phyloP scores from a whole-genome alignment of 2,113 vertebrate species.

The Oryzias woworae region DNA sequence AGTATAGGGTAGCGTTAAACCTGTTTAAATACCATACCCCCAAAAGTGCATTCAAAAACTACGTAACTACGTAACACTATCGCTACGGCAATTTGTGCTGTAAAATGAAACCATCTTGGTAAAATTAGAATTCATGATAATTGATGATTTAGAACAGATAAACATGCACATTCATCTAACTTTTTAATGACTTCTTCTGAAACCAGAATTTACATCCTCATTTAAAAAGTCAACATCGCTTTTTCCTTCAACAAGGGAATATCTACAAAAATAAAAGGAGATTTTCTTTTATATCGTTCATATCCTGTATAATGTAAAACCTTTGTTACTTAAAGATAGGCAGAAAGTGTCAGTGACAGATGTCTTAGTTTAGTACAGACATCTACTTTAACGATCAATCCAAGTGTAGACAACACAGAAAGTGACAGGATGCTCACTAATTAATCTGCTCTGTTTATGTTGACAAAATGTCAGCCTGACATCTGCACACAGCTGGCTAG shows the following conservation, averaged over 20 bases:
- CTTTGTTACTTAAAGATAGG: neutral
- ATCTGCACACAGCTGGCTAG: constrained; percentile 4
- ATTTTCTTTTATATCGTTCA: no score
- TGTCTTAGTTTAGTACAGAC: constrained; percentile 19
- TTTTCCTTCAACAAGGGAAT: neutral
- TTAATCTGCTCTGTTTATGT: constrained; percentile 9
- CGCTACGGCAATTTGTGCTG: no score
- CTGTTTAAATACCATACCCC: no score
- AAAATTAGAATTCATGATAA: no score
- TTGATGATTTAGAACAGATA: no score
- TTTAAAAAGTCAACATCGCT: neutral
- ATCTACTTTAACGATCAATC: constrained; percentile 19
- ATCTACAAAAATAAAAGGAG: neutral
- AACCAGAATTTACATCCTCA: neutral
- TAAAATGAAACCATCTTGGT: no score
- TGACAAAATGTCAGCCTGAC: constrained; percentile 15
- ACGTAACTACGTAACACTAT: no score
- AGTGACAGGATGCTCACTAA: constrained; percentile 5
- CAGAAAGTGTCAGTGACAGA: constrained; percentile 6
- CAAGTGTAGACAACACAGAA: constrained; percentile 8
- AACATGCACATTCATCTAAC: no score
- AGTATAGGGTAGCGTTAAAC: no score
- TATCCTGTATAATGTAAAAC: neutral
- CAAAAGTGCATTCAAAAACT: no score
- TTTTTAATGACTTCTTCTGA: neutral